A percentile compares a stretch with the other conserved stretches of the same genome.
These are phyloP conservation scores for Endotricha flammealis DNA, from an alignment of 2,888 invertebrate genomes.

Conservation along the genomic window DNA sequence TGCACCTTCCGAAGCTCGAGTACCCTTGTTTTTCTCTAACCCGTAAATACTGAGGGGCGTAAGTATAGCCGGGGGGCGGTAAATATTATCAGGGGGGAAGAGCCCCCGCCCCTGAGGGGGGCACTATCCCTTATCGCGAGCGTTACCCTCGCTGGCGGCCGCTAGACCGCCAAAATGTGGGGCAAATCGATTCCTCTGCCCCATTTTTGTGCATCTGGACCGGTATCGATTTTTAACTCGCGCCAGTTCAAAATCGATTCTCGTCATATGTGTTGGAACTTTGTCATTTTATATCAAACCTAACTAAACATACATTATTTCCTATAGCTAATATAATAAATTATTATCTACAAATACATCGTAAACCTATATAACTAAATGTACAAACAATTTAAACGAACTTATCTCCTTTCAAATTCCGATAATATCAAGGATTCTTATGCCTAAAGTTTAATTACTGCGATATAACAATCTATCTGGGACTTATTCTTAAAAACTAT, in stretches of 20 bases:
- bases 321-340: no score
- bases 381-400: no score
- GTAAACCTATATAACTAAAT: no score
- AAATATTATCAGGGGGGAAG: conserved; percentile 73
- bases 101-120: conserved; percentile 57
- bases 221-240: conserved; percentile 63
- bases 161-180: conserved; percentile 75
- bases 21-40: conserved; percentile 79
- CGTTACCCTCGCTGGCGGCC: conserved; percentile 74
- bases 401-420: no score
- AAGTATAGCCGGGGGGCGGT: conserved; percentile 78
- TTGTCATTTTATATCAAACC: no score
- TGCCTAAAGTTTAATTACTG: no score
- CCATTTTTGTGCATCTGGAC: conserved; percentile 78
- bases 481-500: conserved; percentile 28
- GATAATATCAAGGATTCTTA: no score
- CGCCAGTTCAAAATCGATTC: conserved; percentile 31
- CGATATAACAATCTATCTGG: background rate
- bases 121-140: conserved; percentile 78
- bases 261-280: conserved; percentile 10
- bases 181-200: conserved; percentile 75
- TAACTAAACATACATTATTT: no score
- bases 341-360: no score
- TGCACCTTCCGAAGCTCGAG: conserved; percentile 77
- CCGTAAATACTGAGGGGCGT: conserved; percentile 79